Conservation (phyloP, 2,888 invertebrate species). For the Macrosoma leucophasiata region DNA sequence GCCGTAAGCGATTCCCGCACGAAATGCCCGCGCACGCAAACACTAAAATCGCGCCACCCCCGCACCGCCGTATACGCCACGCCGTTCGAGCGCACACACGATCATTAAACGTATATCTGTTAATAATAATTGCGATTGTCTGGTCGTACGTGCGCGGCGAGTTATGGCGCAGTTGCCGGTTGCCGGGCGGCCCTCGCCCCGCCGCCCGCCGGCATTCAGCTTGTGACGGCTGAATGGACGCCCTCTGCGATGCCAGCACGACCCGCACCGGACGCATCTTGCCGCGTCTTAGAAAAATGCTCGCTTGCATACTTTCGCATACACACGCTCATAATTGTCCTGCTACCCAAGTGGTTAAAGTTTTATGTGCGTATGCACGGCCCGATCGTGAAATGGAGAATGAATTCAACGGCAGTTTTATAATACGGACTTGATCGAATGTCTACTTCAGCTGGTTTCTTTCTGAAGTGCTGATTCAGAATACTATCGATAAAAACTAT, state of each 20-base stretch:
- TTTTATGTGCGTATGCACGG: too few species aligned
- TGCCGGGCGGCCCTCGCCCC: constrained; percentile 34
- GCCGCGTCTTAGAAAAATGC: constrained; percentile 9
- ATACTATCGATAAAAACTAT: too few species aligned
- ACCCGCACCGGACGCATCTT: constrained; percentile 11
- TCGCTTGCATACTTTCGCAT: constrained; percentile 1
- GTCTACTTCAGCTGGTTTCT: too few species aligned
- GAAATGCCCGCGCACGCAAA: too few species aligned
- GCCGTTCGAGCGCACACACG: constrained; percentile 43
- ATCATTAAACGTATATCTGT: constrained; percentile 61
- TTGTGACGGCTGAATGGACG: constrained; percentile 60
- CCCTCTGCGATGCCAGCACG: constrained; percentile 30
- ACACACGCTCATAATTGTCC: too few species aligned
- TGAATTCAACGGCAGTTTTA: too few species aligned
- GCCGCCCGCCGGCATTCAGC: constrained; percentile 46
- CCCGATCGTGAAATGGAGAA: too few species aligned
- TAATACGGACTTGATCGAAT: too few species aligned
- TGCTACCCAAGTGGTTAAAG: too few species aligned
- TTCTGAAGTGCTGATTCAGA: too few species aligned
- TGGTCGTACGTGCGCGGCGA: constrained; percentile 65
- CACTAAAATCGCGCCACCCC: constrained; percentile 49
- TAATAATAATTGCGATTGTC: constrained; percentile 72
- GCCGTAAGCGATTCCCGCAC: constrained; percentile 43
- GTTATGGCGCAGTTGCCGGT: constrained; percentile 66
- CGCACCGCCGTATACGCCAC: constrained; percentile 38